Percentiles rank a stretch among this genome's conserved stretches.
Conservation (phyloP, 2,797 vertebrate genomes). For the Pseudochirops cupreus region DNA sequence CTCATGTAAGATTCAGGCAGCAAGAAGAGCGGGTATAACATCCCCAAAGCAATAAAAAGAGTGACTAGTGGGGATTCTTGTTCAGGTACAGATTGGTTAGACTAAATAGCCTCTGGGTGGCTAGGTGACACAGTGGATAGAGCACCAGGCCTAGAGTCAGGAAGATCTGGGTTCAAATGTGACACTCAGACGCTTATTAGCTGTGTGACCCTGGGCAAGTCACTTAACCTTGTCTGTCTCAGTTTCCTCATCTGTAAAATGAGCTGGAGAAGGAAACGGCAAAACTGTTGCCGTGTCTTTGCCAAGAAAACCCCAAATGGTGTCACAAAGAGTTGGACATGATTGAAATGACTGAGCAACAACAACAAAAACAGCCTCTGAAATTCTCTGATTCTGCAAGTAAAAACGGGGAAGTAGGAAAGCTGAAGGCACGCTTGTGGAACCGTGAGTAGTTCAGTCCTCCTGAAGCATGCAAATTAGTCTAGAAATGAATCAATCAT, state of each 20-base stretch:
- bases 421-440: background rate
- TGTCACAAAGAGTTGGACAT: background rate
- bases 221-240: background rate
- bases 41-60: background rate
- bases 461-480: background rate
- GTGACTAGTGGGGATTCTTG: background rate
- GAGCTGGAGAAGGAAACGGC: background rate
- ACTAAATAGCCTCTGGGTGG: background rate
- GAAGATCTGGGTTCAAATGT: background rate
- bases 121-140: background rate
- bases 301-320: background rate
- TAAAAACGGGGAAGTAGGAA: background rate
- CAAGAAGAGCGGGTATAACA: background rate
- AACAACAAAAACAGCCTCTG: background rate
- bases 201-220: background rate
- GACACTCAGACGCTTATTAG: background rate
- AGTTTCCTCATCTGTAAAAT: background rate
- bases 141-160: background rate
- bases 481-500: background rate
- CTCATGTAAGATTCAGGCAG: background rate
- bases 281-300: background rate
- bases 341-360: background rate
- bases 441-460: fast-evolving
- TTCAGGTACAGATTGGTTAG: background rate
- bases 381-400: background rate